phyloP scores from a whole-genome alignment of 2,797 vertebrate genomes.

The Takifugu rubripes region DNA sequence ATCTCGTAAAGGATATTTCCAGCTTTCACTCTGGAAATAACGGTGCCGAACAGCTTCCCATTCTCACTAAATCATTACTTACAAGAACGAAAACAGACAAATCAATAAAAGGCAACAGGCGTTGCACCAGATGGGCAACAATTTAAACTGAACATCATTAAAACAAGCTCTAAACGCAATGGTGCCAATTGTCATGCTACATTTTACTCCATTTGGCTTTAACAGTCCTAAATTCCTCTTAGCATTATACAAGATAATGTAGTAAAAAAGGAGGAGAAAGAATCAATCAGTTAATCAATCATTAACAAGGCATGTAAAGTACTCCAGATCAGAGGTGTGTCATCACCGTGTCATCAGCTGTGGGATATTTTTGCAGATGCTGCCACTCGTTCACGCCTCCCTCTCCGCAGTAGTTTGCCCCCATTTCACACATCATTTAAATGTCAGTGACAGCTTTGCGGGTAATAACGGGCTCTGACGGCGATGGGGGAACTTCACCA shows the following conservation, averaged over 20 bases:
- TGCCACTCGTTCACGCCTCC: slow-evolving; percentile 52
- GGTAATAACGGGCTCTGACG: neutral
- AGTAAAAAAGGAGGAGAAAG: too few species aligned
- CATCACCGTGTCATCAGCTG: slow-evolving; percentile 40
- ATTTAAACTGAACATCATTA: slow-evolving; percentile 13
- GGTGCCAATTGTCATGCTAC: neutral
- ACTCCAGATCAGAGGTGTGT: neutral
- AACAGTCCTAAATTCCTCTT: too few species aligned
- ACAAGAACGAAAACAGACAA: slow-evolving; percentile 12
- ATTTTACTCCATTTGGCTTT: too few species aligned
- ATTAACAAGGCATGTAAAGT: neutral
- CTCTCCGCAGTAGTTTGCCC: slow-evolving; percentile 38
- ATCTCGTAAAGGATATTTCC: neutral
- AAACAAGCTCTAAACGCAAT: slow-evolving; percentile 3
- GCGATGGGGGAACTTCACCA: slow-evolving; percentile 1
- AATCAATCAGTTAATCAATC: too few species aligned
- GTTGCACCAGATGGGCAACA: slow-evolving; percentile 43
- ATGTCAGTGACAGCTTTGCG: slow-evolving; percentile 25
- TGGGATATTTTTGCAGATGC: slow-evolving; percentile 54
- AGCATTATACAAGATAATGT: too few species aligned
- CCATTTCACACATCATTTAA: slow-evolving; percentile 37
- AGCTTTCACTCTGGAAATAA: slow-evolving; percentile 1
- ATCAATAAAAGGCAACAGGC: slow-evolving; percentile 29
- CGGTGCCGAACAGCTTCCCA: slow-evolving; percentile 7
- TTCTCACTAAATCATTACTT: slow-evolving; percentile 12